A percentile compares a stretch with the other conserved stretches of the same genome.
Conservation (phyloP, 1,140 invertebrate species). For the Phymastichus coffea region DNA sequence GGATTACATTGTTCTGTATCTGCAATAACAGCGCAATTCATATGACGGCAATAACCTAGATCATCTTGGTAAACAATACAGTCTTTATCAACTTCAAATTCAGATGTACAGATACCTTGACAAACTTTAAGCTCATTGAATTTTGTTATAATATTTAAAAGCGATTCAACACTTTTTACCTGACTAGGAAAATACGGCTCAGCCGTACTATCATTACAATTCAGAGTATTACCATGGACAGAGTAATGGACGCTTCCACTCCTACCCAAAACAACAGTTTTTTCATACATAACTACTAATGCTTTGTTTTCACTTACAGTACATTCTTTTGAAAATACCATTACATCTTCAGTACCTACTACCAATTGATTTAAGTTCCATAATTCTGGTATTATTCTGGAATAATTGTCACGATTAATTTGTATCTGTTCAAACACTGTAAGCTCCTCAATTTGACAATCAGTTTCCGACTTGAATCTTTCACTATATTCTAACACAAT, state of each 20-base stretch:
- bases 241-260: conserved; percentile 13
- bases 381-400: conserved; percentile 12
- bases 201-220: too few relatives aligned
- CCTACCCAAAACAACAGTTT: conserved; percentile 22
- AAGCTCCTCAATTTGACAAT: not conserved
- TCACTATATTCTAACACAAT: too few relatives aligned
- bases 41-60: conserved; percentile 21
- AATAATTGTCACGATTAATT: conserved; percentile 4
- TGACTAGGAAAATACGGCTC: not conserved
- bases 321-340: conserved; percentile 27
- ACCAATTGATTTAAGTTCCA: conserved; percentile 15
- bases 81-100: conserved; percentile 24
- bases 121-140: conserved; percentile 17
- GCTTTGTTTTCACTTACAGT: conserved; percentile 7
- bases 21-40: conserved; percentile 13
- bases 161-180: conserved; percentile 8
- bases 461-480: not conserved
- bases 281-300: conserved; percentile 21
- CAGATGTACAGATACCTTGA: conserved; percentile 17
- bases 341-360: conserved; percentile 8
- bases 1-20: conserved; percentile 18
- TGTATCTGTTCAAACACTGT: conserved; percentile 11
- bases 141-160: conserved; percentile 12
- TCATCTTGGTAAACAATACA: conserved; percentile 18
- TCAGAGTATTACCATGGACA: conserved; percentile 14